Evolutionary conservation across 2,888 invertebrate genomes (phyloP).

Genomic region (Listrodromus nycthemerus): DNA sequence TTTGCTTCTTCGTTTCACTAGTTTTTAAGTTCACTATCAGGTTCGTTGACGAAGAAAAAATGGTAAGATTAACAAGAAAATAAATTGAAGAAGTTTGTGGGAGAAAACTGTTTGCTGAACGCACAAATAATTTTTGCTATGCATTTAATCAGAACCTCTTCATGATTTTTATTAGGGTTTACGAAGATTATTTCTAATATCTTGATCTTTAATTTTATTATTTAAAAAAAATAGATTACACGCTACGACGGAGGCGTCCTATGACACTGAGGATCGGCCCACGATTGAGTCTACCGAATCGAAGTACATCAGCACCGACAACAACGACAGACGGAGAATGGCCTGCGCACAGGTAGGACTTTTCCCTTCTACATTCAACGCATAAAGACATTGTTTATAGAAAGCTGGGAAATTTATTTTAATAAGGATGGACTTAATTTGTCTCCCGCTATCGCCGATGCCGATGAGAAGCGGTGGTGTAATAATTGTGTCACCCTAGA

Average conservation of each 20-base stretch:
- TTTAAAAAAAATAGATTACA: conserved; percentile 85
- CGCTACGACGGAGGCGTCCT: conserved; percentile 84
- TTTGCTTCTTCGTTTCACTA: background rate
- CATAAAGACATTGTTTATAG: background rate
- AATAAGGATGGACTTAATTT: background rate
- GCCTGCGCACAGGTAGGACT: conserved; percentile 84
- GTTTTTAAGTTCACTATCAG: too few species aligned
- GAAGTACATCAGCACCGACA: conserved; percentile 85
- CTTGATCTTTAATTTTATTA: conserved; percentile 16
- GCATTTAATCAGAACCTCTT: background rate
- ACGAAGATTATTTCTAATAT: background rate
- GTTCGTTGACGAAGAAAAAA: too few species aligned
- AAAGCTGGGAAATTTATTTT: background rate
- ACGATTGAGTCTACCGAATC: conserved; percentile 85
- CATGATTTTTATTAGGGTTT: background rate
- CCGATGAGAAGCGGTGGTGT: background rate
- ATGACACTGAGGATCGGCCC: conserved; percentile 86
- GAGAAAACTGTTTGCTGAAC: too few species aligned
- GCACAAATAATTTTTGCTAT: too few species aligned
- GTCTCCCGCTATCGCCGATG: background rate
- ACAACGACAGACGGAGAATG: conserved; percentile 85
- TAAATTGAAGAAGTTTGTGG: too few species aligned
- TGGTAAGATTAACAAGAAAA: too few species aligned
- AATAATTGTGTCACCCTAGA: too few species aligned
- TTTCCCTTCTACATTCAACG: conserved; percentile 28